These are phyloP conservation scores for Tachyglossus aculeatus DNA, from an alignment of 2,797 vertebrate species.

Conservation along the genomic window DNA sequence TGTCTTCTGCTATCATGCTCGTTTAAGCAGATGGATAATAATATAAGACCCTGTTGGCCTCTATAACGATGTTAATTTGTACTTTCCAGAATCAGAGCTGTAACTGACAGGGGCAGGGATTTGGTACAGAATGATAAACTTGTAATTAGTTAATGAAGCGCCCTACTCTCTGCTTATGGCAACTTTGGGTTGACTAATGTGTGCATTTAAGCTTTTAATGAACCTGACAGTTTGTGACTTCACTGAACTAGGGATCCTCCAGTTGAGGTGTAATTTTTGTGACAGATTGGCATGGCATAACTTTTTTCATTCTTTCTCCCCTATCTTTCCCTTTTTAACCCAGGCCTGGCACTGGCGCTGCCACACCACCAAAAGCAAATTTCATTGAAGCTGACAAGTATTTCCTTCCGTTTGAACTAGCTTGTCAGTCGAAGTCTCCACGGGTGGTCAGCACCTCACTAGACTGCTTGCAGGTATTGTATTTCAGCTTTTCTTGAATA, in stretches of 20 bases:
- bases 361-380: slow-evolving; percentile 88
- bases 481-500: background rate
- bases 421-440: slow-evolving; percentile 96
- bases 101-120: background rate
- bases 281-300: background rate
- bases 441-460: slow-evolving; percentile 95
- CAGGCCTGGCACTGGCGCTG: slow-evolving; percentile 85
- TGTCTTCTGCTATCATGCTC: background rate
- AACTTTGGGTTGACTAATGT: background rate
- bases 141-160: background rate
- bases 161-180: background rate
- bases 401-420: slow-evolving; percentile 95
- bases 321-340: slow-evolving; percentile 28
- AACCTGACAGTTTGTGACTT: background rate
- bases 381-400: slow-evolving; percentile 99
- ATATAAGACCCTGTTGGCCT: background rate
- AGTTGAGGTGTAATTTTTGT: background rate
- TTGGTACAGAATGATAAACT: accelerated
- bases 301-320: background rate
- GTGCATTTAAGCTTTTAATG: slow-evolving; percentile 3
- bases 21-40: background rate
- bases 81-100: background rate
- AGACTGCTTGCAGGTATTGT: slow-evolving; percentile 91
- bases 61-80: background rate
- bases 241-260: slow-evolving; percentile 1